Percentiles rank a stretch among this genome's conserved stretches.
Evolutionary conservation across 2,113 vertebrate genomes (phyloP).

Genomic region (Phasianus colchicus): DNA sequence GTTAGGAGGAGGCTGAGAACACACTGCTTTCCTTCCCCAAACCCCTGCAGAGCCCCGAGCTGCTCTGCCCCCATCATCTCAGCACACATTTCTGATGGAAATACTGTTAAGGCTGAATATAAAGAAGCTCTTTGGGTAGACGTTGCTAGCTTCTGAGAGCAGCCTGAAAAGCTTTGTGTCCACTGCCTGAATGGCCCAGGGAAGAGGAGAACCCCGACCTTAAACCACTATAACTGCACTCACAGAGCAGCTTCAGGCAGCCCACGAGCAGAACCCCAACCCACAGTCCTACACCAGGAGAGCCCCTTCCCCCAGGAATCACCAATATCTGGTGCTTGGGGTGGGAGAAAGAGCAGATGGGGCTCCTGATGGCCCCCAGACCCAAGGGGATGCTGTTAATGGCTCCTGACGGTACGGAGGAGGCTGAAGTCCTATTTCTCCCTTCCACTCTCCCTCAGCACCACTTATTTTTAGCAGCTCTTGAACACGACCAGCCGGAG

Average conservation of each 20-base stretch:
- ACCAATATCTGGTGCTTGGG: neutral
- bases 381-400: neutral
- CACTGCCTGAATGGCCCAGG: neutral
- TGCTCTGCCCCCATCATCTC: neutral
- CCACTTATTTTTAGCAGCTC: slow-evolving; percentile 40
- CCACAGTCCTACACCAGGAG: neutral
- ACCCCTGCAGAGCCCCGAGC: neutral
- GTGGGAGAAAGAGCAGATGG: neutral
- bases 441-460: neutral
- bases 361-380: neutral
- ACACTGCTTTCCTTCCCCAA: neutral
- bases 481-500: neutral
- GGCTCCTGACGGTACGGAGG: neutral
- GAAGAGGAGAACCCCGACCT: neutral
- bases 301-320: neutral
- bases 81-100: neutral
- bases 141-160: neutral
- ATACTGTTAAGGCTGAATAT: neutral
- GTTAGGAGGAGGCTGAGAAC: neutral
- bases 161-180: neutral
- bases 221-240: neutral
- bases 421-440: neutral
- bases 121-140: neutral
- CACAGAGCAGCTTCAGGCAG: neutral
- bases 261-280: neutral